These are phyloP conservation scores for Mamestra brassicae DNA, from an alignment of 2,888 invertebrate species.

Conservation along the genomic window DNA sequence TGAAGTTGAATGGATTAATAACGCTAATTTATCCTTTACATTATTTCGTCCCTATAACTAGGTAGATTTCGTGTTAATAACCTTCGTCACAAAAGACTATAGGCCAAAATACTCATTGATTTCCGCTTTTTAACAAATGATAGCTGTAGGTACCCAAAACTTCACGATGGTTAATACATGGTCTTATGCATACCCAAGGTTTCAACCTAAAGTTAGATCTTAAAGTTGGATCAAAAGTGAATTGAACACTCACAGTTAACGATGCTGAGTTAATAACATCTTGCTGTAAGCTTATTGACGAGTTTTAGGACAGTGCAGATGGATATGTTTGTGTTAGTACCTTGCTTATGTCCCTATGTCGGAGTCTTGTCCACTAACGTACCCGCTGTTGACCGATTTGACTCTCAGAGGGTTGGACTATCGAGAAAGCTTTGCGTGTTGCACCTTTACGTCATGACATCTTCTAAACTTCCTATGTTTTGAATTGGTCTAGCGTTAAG, in stretches of 20 bases:
- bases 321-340: slow-evolving; percentile 3
- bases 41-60: no score
- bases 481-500: no score
- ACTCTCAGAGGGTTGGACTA: neutral
- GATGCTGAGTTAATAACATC: slow-evolving; percentile 39
- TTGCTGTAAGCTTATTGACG: slow-evolving; percentile 27
- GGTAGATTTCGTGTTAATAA: no score
- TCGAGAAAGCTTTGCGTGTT: no score
- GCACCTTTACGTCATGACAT: no score
- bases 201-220: slow-evolving; percentile 43
- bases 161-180: neutral
- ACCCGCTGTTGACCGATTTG: neutral
- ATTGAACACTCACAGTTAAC: slow-evolving; percentile 53
- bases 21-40: no score
- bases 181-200: slow-evolving; percentile 19
- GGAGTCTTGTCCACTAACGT: neutral
- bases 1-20: no score
- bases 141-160: no score
- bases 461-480: no score
- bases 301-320: slow-evolving; percentile 18
- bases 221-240: slow-evolving; percentile 59
- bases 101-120: no score
- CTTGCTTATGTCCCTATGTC: neutral
- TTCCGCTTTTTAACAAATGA: no score
- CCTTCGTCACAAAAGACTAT: no score